Base-by-base conservation (phyloP, 2,888 invertebrate genomes). In the Chalcis sispes region DNA sequence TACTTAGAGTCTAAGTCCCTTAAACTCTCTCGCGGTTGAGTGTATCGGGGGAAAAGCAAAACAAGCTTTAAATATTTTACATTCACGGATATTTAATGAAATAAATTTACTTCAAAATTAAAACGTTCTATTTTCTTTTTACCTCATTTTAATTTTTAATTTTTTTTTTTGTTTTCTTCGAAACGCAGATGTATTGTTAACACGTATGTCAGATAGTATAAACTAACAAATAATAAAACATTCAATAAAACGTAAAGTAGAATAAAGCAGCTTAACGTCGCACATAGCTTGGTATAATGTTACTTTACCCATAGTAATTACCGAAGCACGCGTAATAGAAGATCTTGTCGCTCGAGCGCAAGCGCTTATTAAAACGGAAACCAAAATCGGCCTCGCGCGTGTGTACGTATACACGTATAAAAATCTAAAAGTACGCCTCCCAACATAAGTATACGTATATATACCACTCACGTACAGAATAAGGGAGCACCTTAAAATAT, bases 1-100 rank as follows among this genome's bases (percentile, higher is more conserved):
- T 84, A 80, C 80, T 77, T 77, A 78, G 75, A 77, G 79, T 78
- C 78, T 79, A 75, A 66, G 59, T 73, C 50, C 36, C 18, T 64
- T 67, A 67, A 72, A 67, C 1, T 72, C 54, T 46, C 36, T 64
- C 15, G 32, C 36, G 58, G 13, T n/a, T n/a, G 5, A 61, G 50
- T 48, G 62, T 66, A 46, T 59, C 61, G 40, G 29, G 25, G 27
- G 18, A 20, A 52, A 3, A 25, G 36, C 7, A n/a, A 70, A 64
- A 70, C 46, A 56, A 18, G n/a, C 25, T 25, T 29, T 29, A 42
- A 50, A 29, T n/a, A 56, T 29, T 58, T 58, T 32, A 58, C 36
- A 13, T 36, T 54, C 23, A 40, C 15, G 18, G 27, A 18, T 46
- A 10, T n/a, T n/a, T n/a, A n/a, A n/a, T n/a, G n/a, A n/a, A n/a